Evolutionary conservation across 2,888 invertebrate genomes (phyloP), one percentile per base, ranked within the genome.

Genomic region (Poecilobothrus nobilitatus): DNA sequence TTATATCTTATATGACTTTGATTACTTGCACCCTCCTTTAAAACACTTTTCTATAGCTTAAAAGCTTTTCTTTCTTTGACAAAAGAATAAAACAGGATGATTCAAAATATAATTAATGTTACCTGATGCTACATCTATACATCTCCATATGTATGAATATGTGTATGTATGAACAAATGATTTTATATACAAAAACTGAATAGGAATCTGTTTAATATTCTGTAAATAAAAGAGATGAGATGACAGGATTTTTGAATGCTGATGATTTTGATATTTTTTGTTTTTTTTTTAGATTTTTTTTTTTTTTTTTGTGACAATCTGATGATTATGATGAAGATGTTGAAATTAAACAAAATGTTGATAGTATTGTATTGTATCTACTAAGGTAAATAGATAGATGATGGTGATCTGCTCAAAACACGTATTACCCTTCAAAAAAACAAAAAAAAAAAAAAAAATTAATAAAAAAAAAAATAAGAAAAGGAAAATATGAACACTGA

Each of bases 341-440:
- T 53, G 18, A 53, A 53, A 53, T 53, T 3, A 53, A 53, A 12
- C 7, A 37, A 3, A 37, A 53, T 53, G 18, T 15, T 53, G 6
- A 53, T 37, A 12, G 12, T 37, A 37, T 37, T 53, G 9, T 18
- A 18, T 53, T 3, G 7, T 18, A 18, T 9, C 2, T 18, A 18
- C 2, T 18, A 41, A 53, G 9, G 37, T 37, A 37, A 12, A 10
- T 37, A 37, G 37, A n/a, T 53, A 53, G 53, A 18, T 15, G 1
- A 27, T 63, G 18, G 27, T 33, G n/a, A 33, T 63, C 22, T 27
- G 27, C 12, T 63, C 27, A 63, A 27, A 63, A 63, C 63, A 63
- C 63, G 63, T 63, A 63, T 63, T 21, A 63, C 27, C 22, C 63
- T n/a, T 53, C 53, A 53, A 4, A 53, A 53, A 53, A 53, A 53